phyloP scores from a whole-genome alignment of 1,140 invertebrate genomes.

The Solen grandis region DNA sequence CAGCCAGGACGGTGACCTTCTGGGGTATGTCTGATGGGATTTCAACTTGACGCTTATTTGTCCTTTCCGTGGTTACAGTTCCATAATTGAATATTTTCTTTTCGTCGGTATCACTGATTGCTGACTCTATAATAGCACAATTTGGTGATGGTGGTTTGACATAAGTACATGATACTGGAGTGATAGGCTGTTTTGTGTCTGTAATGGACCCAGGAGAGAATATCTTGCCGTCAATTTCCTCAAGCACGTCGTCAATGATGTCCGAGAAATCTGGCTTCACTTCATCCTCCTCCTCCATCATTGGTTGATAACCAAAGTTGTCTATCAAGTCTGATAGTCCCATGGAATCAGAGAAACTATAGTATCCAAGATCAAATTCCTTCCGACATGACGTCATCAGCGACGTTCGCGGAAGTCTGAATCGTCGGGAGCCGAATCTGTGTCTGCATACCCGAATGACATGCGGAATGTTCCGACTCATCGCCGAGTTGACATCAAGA shows the following conservation, averaged over 20 bases:
- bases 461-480: neutral
- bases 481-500: neutral
- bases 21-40: neutral
- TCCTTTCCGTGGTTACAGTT: neutral
- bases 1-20: neutral
- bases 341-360: constrained; percentile 37
- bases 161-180: neutral
- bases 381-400: constrained; percentile 51
- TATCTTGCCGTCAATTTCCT: neutral
- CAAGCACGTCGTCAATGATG: constrained; percentile 38
- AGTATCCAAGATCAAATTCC: constrained; percentile 45
- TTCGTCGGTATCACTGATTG: neutral
- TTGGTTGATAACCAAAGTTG: neutral
- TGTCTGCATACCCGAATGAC: no score
- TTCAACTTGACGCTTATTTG: neutral
- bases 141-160: neutral
- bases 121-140: neutral
- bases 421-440: constrained; percentile 37
- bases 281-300: constrained; percentile 29
- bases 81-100: no score
- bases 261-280: constrained; percentile 19
- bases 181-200: neutral
- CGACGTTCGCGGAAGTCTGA: constrained; percentile 15
- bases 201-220: neutral
- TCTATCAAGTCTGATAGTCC: constrained; percentile 18